phyloP scores from a whole-genome alignment of 2,797 vertebrate species.

The Spea hammondii region DNA sequence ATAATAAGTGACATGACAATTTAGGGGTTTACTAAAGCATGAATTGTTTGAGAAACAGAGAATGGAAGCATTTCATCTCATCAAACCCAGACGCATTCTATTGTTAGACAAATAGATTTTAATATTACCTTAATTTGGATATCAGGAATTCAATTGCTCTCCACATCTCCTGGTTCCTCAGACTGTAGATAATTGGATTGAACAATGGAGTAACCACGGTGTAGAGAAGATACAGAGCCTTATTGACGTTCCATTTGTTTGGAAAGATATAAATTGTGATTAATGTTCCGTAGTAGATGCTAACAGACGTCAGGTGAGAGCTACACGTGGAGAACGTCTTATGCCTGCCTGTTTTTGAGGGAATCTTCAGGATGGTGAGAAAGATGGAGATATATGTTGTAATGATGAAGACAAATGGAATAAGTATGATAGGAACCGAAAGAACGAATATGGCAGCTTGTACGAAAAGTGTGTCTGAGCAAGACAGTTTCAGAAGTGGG shows the following conservation, averaged over 20 bases:
- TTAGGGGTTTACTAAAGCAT: no score
- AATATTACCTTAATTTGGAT: no score
- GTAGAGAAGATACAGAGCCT: background rate
- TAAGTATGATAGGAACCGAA: background rate
- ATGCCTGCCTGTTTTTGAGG: background rate
- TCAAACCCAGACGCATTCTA: no score
- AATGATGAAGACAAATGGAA: constrained; percentile 9
- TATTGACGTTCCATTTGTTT: background rate
- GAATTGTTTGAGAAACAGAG: no score
- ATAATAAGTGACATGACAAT: no score
- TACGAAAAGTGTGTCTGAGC: background rate
- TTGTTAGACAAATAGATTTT: no score
- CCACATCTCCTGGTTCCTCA: constrained; percentile 7
- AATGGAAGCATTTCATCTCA: no score
- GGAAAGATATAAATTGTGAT: constrained; percentile 6
- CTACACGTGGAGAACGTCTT: constrained; percentile 12
- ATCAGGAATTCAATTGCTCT: background rate
- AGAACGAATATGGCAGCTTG: background rate
- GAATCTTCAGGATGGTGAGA: background rate
- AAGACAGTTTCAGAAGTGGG: constrained; percentile 10
- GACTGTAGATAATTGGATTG: constrained; percentile 14
- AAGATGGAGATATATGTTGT: constrained; percentile 7
- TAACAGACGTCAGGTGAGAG: background rate
- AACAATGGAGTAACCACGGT: constrained; percentile 5
- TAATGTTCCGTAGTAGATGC: constrained; percentile 4